Percentiles rank a stretch among this genome's conserved stretches.
Evolutionary conservation across 2,113 vertebrate species (phyloP).

Genomic region (Cyanistes caeruleus): DNA sequence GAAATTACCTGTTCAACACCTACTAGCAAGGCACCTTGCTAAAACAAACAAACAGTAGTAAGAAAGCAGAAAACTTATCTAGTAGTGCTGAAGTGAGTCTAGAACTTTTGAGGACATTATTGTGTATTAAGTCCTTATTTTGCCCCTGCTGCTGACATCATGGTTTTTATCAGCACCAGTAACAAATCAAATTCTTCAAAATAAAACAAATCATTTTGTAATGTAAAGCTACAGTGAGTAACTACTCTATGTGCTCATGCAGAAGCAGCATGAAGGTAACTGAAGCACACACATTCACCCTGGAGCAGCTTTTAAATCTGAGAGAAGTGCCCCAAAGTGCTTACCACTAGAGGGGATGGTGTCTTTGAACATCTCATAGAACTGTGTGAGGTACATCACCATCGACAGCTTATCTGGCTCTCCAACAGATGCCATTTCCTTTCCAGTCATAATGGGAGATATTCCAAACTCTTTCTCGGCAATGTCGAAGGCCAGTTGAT

Average conservation of each 20-base stretch:
- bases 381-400: conserved; percentile 99
- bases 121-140: background rate
- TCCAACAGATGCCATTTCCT: conserved; percentile 94
- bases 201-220: background rate
- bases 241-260: background rate
- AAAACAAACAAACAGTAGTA: background rate
- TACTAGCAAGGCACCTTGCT: background rate
- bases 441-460: conserved; percentile 97
- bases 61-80: background rate
- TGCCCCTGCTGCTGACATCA: background rate
- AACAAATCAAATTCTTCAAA: background rate
- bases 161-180: background rate
- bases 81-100: background rate
- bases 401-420: conserved; percentile 97
- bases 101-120: background rate
- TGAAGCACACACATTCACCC: background rate
- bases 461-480: conserved; percentile 96
- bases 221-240: background rate
- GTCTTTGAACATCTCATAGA: conserved; percentile 99
- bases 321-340: background rate
- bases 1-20: background rate
- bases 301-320: background rate
- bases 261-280: background rate
- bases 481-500: conserved; percentile 92
- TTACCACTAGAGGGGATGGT: conserved; percentile 89